Evolutionary conservation across 2,888 invertebrate species (phyloP), one percentile per base, ranked within the genome.

Genomic region (Taphrorychus bicolor): DNA sequence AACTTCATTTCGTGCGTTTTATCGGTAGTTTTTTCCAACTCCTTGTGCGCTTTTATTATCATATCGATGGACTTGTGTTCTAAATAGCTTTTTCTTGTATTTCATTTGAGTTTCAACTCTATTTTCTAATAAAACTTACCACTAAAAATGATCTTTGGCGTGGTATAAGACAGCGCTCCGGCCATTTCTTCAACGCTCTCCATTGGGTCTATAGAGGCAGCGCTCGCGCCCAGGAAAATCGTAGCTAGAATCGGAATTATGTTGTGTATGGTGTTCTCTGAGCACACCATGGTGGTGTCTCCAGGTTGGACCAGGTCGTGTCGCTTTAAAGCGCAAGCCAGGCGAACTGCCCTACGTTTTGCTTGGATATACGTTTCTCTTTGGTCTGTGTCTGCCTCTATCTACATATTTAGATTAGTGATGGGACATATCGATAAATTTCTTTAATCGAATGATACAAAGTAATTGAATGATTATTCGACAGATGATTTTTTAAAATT

Each of bases 301-400:
- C 59, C 56, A 18, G 60, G 52, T 19, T 53, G 22, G 17, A 59
- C 23, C n/a, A 49, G 16, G 11, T 51, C 22, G 9, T 49, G 21
- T 5, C 52, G 32, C 18, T 57, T 54, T 5, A 69, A 41, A 3
- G 22, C 49, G 17, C 48, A 41, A 5, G 65, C 69, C 21, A 65
- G 7, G 4, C 61, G 49, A 14, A 61, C 42, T 24, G 64, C 52
- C 16, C 52, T 17, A 9, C 3, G 21, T 56, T 69, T 69, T 3
- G 48, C 57, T 40, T 69, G 18, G 3, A 5, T n/a, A 40, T 69
- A 69, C 2, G 65, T 61, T 49, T 69, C 60, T 32, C 17, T 18
- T 40, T 61, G 32, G 3, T 56, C 69, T 16, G 69, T 64, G 24
- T 65, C 65, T 7, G 57, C 69, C n/a, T 69, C 69, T n/a, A 69